These are phyloP conservation scores for Drosophila ercepeae DNA, from an alignment of 1,140 invertebrate genomes.

Conservation along the genomic window DNA sequence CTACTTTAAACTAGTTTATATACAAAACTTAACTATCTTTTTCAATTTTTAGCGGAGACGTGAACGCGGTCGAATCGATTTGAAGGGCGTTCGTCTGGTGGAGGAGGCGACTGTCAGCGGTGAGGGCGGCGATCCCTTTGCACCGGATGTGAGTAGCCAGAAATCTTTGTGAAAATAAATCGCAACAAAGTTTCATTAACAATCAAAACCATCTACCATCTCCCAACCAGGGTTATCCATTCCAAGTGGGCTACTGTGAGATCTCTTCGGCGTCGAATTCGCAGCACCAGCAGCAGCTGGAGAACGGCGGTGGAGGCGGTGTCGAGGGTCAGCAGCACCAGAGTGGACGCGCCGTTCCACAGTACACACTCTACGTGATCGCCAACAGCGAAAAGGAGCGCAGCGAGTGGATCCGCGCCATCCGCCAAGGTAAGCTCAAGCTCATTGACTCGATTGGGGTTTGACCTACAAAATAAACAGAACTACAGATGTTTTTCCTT, in stretches of 20 bases:
- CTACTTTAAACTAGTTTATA: background rate
- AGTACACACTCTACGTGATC: conserved; percentile 91
- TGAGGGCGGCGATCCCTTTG: conserved; percentile 83
- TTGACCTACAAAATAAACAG: conserved; percentile 42
- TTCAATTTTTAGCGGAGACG: conserved; percentile 88
- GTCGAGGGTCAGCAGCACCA: conserved; percentile 71
- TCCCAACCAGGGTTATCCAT: conserved; percentile 85
- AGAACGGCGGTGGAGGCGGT: conserved; percentile 15
- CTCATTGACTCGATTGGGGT: conserved; percentile 12
- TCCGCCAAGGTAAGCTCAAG: conserved; percentile 88
- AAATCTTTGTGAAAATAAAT: conserved; percentile 24
- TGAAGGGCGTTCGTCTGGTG: conserved; percentile 89
- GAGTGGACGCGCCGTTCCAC: conserved; percentile 84
- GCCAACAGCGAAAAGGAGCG: conserved; percentile 89
- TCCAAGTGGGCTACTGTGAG: conserved; percentile 91
- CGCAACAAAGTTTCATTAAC: conserved; percentile 38
- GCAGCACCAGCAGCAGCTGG: conserved; percentile 24
- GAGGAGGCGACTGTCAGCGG: conserved; percentile 88
- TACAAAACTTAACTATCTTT: conserved; percentile 16
- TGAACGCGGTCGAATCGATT: conserved; percentile 91
- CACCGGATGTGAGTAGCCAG: conserved; percentile 80
- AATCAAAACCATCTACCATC: conserved; percentile 6
- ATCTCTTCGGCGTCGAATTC: conserved; percentile 38
- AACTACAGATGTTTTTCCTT: conserved; percentile 18
- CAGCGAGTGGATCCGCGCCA: conserved; percentile 90